Evolutionary conservation across 2,888 invertebrate genomes (phyloP).

Genomic region (Protodeltote pygarga): DNA sequence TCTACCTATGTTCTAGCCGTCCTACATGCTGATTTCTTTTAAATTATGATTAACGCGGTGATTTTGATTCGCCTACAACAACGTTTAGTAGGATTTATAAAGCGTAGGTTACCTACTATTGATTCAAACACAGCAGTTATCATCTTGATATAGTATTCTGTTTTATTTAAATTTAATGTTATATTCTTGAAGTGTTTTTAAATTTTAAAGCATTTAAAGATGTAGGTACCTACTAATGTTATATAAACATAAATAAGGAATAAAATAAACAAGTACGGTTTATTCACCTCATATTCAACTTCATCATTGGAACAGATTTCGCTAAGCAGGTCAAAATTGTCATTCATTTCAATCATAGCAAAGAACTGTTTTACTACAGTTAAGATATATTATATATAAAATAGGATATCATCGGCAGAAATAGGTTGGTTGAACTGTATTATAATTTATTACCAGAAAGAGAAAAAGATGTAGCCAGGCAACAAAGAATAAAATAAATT

Average conservation of each 20-base stretch:
- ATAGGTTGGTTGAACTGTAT: too few relatives aligned
- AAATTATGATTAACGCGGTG: slow-evolving; percentile 25
- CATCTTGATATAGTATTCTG: slow-evolving; percentile 10
- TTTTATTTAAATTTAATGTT: slow-evolving; percentile 29
- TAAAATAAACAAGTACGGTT: slow-evolving; percentile 15
- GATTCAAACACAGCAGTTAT: slow-evolving; percentile 8
- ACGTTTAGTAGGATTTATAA: slow-evolving; percentile 30
- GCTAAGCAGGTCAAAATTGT: slow-evolving; percentile 26
- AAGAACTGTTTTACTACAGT: too few relatives aligned
- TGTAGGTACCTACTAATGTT: slow-evolving; percentile 17
- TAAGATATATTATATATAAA: too few relatives aligned
- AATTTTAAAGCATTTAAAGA: slow-evolving; percentile 20
- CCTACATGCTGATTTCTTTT: slow-evolving; percentile 24
- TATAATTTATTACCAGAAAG: not conserved
- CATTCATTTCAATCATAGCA: not conserved
- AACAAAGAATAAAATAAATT: slow-evolving; percentile 13
- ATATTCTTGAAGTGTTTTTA: slow-evolving; percentile 11
- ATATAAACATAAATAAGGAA: slow-evolving; percentile 17
- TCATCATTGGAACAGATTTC: slow-evolving; percentile 28
- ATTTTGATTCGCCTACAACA: slow-evolving; percentile 30
- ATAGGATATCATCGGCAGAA: too few relatives aligned
- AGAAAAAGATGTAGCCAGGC: slow-evolving; percentile 12
- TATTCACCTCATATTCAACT: slow-evolving; percentile 11
- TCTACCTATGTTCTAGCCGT: slow-evolving; percentile 32
- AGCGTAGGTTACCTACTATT: slow-evolving; percentile 25